These are phyloP conservation scores for Lasioglossum figueresi DNA, from an alignment of 2,888 invertebrate species.

Conservation along the genomic window DNA sequence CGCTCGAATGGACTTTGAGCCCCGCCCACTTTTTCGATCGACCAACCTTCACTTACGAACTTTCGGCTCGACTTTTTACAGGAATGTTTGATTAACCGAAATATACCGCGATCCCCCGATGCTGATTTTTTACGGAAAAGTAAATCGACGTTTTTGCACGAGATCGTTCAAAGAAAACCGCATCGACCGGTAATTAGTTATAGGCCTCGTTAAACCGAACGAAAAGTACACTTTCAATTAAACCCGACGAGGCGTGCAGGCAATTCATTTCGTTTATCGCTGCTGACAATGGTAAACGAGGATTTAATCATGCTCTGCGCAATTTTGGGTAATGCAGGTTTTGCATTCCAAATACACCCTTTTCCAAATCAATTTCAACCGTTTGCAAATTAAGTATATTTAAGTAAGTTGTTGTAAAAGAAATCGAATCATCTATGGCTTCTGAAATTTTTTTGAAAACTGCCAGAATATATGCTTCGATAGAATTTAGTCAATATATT, in stretches of 20 bases:
- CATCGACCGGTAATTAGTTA: background rate
- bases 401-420: too few relatives aligned
- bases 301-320: too few relatives aligned
- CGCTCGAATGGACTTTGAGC: background rate
- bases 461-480: too few relatives aligned
- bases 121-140: background rate
- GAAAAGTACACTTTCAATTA: background rate
- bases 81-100: background rate
- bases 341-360: too few relatives aligned
- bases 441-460: too few relatives aligned
- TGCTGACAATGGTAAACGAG: background rate
- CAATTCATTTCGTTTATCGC: background rate
- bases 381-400: too few relatives aligned
- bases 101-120: background rate
- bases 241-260: background rate
- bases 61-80: background rate
- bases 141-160: background rate
- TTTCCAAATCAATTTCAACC: too few relatives aligned
- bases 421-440: too few relatives aligned
- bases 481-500: too few relatives aligned
- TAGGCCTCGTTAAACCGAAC: background rate
- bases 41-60: constrained; percentile 6
- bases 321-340: background rate
- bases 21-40: constrained; percentile 1
- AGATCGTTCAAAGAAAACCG: background rate